Base-by-base conservation (phyloP, 64 coral and sea anemone species). In the Actinia tenebrosa region DNA sequence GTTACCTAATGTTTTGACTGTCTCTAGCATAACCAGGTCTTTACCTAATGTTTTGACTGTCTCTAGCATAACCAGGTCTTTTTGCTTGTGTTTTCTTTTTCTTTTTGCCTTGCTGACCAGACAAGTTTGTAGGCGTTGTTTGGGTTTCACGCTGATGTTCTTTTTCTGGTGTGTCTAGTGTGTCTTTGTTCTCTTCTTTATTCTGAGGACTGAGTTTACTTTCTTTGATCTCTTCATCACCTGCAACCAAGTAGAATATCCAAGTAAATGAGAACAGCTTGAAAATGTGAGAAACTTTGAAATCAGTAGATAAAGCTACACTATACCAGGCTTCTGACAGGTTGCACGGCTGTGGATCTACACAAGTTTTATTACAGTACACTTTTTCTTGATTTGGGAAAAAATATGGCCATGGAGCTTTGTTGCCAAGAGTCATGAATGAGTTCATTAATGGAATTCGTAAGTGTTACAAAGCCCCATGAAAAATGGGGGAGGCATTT, bases 1-100 rank as follows among this genome's bases (percentile, higher is more conserved):
- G 22, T 71, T 71, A 71, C 66, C 78, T 80, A 8, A 53, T 46
- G 46, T 45, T 46, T 45, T 80, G 44, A 46, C 5, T 18, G 23
- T 84, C 83, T 60, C 83, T 84, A n/a, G 83, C 83, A 84, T 84
- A 84, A n/a, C 83, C 83, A 20, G 83, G 83, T 23, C 55, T 44
- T 45, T 85, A 75, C 69, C 79, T 81, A 2, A 53, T 52, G 53
- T 45, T 50, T 46, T 81, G 45, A 50, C 7, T 20, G 26, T 85
- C 83, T 63, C 83, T 85, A 26, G 83, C 83, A 85, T 85, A 85
- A 23, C 83, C 83, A n/a, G 83, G 83, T 30, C 56, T 45, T 45
- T 85, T 85, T 25, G 83, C 56, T 42, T 85, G 83, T 58, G 54
- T 85, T 85, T 26, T 58, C 22, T 85, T 85, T 64, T 85, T 85